phyloP scores from a whole-genome alignment of 2,113 vertebrate genomes.

The Neotoma lepida region DNA sequence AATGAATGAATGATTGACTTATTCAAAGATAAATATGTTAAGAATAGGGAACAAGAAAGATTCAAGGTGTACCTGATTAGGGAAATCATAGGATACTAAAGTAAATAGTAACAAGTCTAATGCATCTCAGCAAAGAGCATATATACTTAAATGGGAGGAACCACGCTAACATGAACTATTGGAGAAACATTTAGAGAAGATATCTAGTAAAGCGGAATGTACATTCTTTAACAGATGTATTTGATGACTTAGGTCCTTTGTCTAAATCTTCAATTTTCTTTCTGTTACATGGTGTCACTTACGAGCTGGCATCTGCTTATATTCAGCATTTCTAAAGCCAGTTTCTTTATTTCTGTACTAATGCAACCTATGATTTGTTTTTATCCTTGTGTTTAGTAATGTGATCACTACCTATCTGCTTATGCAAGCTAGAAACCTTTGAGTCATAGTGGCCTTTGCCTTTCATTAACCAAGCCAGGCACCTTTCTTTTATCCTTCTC shows the following conservation, averaged over 20 bases:
- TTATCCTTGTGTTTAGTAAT: not conserved
- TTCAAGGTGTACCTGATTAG: not conserved
- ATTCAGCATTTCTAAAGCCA: not conserved
- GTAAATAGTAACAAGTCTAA: not conserved
- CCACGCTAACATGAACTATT: not conserved
- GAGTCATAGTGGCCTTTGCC: not conserved
- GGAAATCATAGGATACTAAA: not conserved
- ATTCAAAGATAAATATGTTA: not conserved
- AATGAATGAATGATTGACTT: conserved; percentile 3
- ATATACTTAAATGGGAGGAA: not conserved
- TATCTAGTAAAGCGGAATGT: not conserved
- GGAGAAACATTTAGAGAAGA: not conserved
- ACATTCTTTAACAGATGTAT: conserved; percentile 2
- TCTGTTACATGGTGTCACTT: not conserved
- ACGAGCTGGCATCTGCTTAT: not conserved
- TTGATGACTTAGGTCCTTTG: conserved; percentile 7
- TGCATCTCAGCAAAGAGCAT: not conserved
- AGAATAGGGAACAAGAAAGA: not conserved
- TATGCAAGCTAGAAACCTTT: not conserved
- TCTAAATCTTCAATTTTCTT: conserved; percentile 9
- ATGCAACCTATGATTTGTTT: not conserved
- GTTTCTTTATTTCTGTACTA: not conserved
- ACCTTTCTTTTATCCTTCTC: not conserved
- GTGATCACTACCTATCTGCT: not conserved
- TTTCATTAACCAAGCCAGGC: not conserved